phyloP scores from a whole-genome alignment of 1,140 invertebrate species.

The Chironomus striatipennis region DNA sequence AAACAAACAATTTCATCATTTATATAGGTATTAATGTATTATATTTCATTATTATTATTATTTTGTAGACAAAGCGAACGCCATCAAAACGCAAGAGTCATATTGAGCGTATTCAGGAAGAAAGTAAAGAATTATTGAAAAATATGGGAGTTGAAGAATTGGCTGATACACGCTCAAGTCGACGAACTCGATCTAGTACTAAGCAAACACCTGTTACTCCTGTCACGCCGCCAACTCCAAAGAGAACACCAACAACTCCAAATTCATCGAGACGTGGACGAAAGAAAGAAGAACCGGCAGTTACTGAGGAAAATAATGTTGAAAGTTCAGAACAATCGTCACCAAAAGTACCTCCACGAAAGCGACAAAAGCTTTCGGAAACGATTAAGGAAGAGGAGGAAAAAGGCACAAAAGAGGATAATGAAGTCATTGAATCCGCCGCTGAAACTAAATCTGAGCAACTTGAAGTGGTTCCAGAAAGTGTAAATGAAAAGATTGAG shows the following conservation, averaged over 20 bases:
- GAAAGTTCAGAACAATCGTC: not conserved
- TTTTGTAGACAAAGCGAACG: conserved; percentile 35
- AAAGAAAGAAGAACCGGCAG: conserved; percentile 7
- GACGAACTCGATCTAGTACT: conserved; percentile 37
- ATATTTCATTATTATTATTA: conserved; percentile 25
- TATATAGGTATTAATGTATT: not conserved
- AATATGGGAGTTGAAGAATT: conserved; percentile 36
- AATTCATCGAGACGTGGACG: not conserved
- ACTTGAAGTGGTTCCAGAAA: not conserved
- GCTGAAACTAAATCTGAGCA: not conserved
- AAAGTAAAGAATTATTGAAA: conserved; percentile 37
- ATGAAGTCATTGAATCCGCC: not conserved
- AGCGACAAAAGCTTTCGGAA: not conserved
- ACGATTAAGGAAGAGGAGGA: not conserved
- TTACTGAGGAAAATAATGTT: not conserved
- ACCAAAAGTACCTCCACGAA: not conserved
- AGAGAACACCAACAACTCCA: not conserved
- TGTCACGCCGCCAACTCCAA: conserved; percentile 28
- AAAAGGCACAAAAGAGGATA: not conserved
- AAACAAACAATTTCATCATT: not conserved
- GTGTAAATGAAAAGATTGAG: not conserved
- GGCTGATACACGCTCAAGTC: conserved; percentile 28
- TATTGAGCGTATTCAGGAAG: conserved; percentile 35
- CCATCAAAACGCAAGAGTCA: conserved; percentile 35
- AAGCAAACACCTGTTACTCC: conserved; percentile 33